A percentile compares a stretch with the other conserved stretches of the same genome.
phyloP scores from a whole-genome alignment of 1,140 invertebrate genomes.

The Yoshiicerus persimilis region DNA sequence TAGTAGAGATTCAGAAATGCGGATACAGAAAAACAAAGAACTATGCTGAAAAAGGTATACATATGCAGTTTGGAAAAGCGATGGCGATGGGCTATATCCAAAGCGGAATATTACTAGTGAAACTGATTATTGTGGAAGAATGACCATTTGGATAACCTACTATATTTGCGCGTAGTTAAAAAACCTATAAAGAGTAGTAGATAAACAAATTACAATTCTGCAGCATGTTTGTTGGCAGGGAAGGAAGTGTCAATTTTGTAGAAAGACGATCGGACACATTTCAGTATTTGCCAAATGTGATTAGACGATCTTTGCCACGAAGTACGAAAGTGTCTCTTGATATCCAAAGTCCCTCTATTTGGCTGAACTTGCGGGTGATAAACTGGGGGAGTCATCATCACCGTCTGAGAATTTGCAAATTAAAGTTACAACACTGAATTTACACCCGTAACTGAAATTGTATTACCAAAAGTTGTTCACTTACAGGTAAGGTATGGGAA shows the following conservation, averaged over 20 bases:
- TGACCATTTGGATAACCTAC: too few species aligned
- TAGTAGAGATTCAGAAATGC: too few species aligned
- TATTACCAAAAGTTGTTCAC: neutral
- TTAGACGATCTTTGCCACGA: constrained; percentile 85
- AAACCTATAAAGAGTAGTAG: too few species aligned
- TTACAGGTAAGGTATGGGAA: constrained; percentile 67
- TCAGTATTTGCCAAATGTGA: constrained; percentile 85
- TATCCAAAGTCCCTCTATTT: constrained; percentile 65
- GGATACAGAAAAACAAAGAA: too few species aligned
- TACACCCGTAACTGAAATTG: neutral
- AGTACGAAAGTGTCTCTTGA: constrained; percentile 71
- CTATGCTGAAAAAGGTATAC: too few species aligned
- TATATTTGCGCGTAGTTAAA: too few species aligned
- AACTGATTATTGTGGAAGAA: too few species aligned
- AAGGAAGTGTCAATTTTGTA: constrained; percentile 70
- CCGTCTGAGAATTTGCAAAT: constrained; percentile 67
- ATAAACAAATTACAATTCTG: constrained; percentile 72
- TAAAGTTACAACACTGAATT: constrained; percentile 25
- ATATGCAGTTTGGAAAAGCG: too few species aligned
- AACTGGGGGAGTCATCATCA: constrained; percentile 80
- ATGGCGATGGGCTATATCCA: too few species aligned
- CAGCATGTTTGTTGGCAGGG: constrained; percentile 74
- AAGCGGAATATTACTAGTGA: too few species aligned
- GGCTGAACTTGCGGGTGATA: constrained; percentile 85
- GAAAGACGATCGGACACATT: constrained; percentile 80